phyloP scores from a whole-genome alignment of 1,140 invertebrate genomes.

The Nebria ingens region DNA sequence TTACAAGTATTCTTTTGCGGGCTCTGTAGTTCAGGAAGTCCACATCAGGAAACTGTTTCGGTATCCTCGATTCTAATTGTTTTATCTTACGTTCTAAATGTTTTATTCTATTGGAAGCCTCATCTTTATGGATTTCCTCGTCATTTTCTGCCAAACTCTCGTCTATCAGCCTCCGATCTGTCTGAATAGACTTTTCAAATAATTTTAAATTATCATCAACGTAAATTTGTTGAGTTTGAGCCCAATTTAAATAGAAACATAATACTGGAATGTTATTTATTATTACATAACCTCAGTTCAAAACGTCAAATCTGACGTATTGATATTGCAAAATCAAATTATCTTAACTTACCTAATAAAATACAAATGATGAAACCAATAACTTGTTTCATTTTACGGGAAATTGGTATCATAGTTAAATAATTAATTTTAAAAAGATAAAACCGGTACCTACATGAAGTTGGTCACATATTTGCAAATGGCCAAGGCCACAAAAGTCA shows the following conservation, averaged over 20 bases:
- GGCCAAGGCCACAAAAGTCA: conserved; percentile 5
- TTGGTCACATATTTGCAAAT: background rate
- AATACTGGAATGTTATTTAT: conserved; percentile 27
- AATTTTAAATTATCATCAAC: conserved; percentile 19
- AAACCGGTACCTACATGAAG: background rate
- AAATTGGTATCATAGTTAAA: conserved; percentile 29
- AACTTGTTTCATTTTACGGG: conserved; percentile 36
- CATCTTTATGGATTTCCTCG: conserved; percentile 37
- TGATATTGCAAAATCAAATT: conserved; percentile 9
- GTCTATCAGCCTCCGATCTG: conserved; percentile 9
- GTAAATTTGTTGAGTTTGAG: conserved; percentile 25
- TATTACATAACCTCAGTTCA: conserved; percentile 3
- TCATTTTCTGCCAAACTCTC: conserved; percentile 17
- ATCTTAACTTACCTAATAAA: conserved; percentile 30
- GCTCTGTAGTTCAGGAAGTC: conserved; percentile 84
- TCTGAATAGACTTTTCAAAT: conserved; percentile 9
- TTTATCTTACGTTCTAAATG: conserved; percentile 61
- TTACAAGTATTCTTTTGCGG: conserved; percentile 80
- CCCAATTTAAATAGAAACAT: conserved; percentile 35
- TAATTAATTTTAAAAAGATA: conserved; percentile 13
- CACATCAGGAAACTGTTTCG: conserved; percentile 82
- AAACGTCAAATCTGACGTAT: conserved; percentile 2
- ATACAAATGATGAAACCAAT: conserved; percentile 29
- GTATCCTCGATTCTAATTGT: conserved; percentile 56
- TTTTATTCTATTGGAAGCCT: conserved; percentile 50